These are phyloP conservation scores for Bombus turneri DNA, from an alignment of 1,140 invertebrate species.

Conservation along the genomic window DNA sequence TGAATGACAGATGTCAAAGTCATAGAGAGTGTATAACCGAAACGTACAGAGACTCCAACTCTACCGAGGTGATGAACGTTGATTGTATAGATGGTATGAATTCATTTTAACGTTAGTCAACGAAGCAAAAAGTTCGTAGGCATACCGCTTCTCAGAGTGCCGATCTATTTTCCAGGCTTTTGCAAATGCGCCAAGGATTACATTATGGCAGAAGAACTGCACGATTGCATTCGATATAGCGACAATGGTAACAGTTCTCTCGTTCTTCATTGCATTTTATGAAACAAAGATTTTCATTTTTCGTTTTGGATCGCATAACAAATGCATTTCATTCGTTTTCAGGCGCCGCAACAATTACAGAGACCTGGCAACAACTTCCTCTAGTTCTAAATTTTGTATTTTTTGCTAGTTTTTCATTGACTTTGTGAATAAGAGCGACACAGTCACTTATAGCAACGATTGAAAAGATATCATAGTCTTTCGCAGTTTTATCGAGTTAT, in stretches of 20 bases:
- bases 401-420: neutral
- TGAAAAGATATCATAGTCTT: neutral
- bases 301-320: neutral
- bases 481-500: neutral
- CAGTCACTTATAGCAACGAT: neutral
- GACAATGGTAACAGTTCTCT: conserved; percentile 70
- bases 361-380: neutral
- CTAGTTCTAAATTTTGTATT: conserved; percentile 3
- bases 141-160: neutral
- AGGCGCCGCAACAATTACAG: conserved; percentile 30
- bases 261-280: neutral
- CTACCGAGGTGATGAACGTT: conserved; percentile 68
- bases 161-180: conserved; percentile 52
- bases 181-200: conserved; percentile 74
- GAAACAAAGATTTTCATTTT: neutral
- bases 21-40: conserved; percentile 73
- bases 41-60: conserved; percentile 68
- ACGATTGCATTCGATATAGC: conserved; percentile 74
- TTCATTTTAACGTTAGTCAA: neutral
- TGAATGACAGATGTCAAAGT: conserved; percentile 65
- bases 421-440: neutral
- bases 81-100: conserved; percentile 73
- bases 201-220: conserved; percentile 65
- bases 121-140: neutral
- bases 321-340: neutral